Evolutionary conservation across 1,140 invertebrate genomes (phyloP).

Genomic region (Cydia amplana): DNA sequence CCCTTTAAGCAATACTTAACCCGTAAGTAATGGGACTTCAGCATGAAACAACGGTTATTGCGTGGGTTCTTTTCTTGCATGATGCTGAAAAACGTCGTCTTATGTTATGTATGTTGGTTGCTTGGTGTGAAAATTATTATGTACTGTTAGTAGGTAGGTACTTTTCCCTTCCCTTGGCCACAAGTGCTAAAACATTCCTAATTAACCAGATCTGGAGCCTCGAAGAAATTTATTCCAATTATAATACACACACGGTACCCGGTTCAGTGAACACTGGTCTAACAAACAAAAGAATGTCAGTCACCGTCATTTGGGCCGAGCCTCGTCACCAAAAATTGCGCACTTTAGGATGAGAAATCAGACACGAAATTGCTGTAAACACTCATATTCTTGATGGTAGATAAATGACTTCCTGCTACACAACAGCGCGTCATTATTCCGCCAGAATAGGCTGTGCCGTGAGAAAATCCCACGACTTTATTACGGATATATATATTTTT

Average conservation of each 20-base stretch:
- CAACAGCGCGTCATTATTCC: constrained; percentile 76
- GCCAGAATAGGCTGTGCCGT: constrained; percentile 68
- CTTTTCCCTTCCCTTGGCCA: no score
- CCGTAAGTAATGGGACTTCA: background rate
- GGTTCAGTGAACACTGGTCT: background rate
- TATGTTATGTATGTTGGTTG: background rate
- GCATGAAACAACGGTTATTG: background rate
- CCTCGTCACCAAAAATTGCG: constrained; percentile 69
- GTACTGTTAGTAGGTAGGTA: no score
- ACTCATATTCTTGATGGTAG: constrained; percentile 78
- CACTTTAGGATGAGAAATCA: constrained; percentile 74
- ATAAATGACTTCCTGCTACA: constrained; percentile 79
- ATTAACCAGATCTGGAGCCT: no score
- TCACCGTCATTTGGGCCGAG: constrained; percentile 40
- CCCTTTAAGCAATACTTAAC: background rate
- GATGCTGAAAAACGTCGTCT: background rate
- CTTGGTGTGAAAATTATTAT: no score
- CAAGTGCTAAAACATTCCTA: no score
- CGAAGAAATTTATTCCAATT: no score
- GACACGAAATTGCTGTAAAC: constrained; percentile 77
- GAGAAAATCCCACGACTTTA: constrained; percentile 76
- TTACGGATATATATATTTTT: constrained; percentile 78
- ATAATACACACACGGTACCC: background rate
- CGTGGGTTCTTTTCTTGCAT: background rate
- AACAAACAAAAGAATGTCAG: background rate